phyloP scores from a whole-genome alignment of 2,113 vertebrate species.

The Holacanthus passer region DNA sequence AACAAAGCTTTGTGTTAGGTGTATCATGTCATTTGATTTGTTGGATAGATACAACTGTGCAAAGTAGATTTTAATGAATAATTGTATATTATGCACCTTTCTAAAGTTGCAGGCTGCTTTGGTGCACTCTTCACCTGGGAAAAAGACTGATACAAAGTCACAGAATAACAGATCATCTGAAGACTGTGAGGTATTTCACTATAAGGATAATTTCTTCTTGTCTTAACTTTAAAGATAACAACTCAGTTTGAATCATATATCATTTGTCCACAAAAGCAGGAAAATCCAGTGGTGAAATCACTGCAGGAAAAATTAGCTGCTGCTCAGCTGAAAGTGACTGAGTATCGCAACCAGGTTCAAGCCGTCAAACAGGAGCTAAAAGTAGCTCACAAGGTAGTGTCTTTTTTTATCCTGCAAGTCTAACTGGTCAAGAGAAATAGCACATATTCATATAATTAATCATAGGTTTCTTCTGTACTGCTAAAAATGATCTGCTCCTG shows the following conservation, averaged over 20 bases:
- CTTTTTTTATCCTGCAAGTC: background rate
- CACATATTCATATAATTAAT: background rate
- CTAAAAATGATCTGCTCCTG: background rate
- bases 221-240: background rate
- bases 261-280: constrained; percentile 72
- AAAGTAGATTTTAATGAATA: too few relatives aligned
- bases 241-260: background rate
- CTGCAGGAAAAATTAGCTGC: constrained; percentile 90
- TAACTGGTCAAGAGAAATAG: background rate
- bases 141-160: constrained; percentile 66
- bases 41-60: constrained; percentile 11
- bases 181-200: constrained; percentile 62
- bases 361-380: constrained; percentile 89
- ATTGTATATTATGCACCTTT: background rate
- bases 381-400: constrained; percentile 90
- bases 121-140: constrained; percentile 63
- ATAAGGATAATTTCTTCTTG: background rate
- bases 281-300: constrained; percentile 85
- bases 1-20: constrained; percentile 38
- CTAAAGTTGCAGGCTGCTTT: constrained; percentile 83
- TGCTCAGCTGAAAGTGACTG: constrained; percentile 88
- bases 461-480: background rate
- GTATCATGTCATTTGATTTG: background rate
- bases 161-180: constrained; percentile 63
- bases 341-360: constrained; percentile 94